A percentile compares a stretch with the other conserved stretches of the same genome.
These are phyloP conservation scores for Pelecanus crispus DNA, from an alignment of 2,113 vertebrate genomes.

Conservation along the genomic window DNA sequence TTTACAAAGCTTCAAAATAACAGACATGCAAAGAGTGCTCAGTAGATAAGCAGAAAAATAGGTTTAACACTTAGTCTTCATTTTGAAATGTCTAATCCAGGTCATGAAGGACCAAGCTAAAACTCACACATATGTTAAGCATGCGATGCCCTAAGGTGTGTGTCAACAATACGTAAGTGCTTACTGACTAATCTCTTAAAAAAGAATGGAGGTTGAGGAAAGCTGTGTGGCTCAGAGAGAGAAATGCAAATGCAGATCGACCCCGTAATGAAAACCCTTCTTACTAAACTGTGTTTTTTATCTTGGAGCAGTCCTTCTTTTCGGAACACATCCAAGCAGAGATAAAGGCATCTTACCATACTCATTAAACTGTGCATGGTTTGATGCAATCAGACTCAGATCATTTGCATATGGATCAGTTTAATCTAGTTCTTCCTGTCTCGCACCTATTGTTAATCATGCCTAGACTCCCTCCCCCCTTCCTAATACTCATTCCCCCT, in stretches of 20 bases:
- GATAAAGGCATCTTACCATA: conserved; percentile 74
- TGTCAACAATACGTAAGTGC: conserved; percentile 55
- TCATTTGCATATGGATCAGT: conserved; percentile 80
- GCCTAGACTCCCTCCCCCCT: conserved; percentile 9
- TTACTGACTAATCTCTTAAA: conserved; percentile 59
- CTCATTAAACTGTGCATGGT: conserved; percentile 76
- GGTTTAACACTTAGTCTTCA: neutral
- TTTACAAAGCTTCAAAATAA: conserved; percentile 11
- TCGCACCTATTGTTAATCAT: conserved; percentile 80
- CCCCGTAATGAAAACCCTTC: conserved; percentile 72
- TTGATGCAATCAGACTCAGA: conserved; percentile 76
- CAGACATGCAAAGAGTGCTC: neutral
- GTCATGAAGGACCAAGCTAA: neutral
- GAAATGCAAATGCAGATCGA: conserved; percentile 70
- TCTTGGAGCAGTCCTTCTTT: conserved; percentile 70
- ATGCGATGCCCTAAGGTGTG: conserved; percentile 57
- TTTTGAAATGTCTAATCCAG: conserved; percentile 20
- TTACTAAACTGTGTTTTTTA: conserved; percentile 77
- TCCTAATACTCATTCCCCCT: conserved; percentile 24
- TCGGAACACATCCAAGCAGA: conserved; percentile 71
- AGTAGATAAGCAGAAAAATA: neutral
- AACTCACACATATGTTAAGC: neutral
- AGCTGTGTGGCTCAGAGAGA: conserved; percentile 37
- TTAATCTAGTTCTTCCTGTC: conserved; percentile 77
- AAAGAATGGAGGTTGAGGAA: conserved; percentile 25